Evolutionary conservation across 2,888 invertebrate genomes (phyloP).

Genomic region (Eupeodes luniger): DNA sequence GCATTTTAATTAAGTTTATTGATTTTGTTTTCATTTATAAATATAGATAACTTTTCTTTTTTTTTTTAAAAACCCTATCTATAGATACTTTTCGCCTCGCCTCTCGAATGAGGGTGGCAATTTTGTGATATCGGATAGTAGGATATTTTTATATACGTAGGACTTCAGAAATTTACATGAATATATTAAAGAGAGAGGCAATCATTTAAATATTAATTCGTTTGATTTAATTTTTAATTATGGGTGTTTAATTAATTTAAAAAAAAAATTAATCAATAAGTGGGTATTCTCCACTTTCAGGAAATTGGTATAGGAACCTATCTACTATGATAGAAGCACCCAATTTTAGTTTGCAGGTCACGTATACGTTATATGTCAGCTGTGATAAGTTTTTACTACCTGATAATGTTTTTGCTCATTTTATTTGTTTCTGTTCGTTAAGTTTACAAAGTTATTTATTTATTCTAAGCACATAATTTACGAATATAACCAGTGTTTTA

Average conservation of each 20-base stretch:
- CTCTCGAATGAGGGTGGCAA: not conserved
- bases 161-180: not conserved
- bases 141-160: not conserved
- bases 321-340: not conserved
- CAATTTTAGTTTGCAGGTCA: not conserved
- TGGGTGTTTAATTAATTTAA: slow-evolving; percentile 25
- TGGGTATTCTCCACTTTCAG: not conserved
- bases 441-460: not conserved
- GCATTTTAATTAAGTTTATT: slow-evolving; percentile 74
- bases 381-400: slow-evolving; percentile 31
- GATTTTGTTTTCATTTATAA: slow-evolving; percentile 50
- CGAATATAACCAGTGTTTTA: not conserved
- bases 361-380: not conserved
- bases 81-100: too few species aligned
- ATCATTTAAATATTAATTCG: slow-evolving; percentile 49
- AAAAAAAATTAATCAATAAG: slow-evolving; percentile 14
- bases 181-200: not conserved
- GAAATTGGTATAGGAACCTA: not conserved
- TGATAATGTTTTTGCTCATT: slow-evolving; percentile 22
- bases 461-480: not conserved
- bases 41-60: not conserved
- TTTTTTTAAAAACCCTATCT: not conserved
- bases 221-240: slow-evolving; percentile 53
- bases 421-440: not conserved
- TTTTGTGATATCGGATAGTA: not conserved